phyloP scores from a whole-genome alignment of 2,113 vertebrate species.

The Grammomys surdaster region DNA sequence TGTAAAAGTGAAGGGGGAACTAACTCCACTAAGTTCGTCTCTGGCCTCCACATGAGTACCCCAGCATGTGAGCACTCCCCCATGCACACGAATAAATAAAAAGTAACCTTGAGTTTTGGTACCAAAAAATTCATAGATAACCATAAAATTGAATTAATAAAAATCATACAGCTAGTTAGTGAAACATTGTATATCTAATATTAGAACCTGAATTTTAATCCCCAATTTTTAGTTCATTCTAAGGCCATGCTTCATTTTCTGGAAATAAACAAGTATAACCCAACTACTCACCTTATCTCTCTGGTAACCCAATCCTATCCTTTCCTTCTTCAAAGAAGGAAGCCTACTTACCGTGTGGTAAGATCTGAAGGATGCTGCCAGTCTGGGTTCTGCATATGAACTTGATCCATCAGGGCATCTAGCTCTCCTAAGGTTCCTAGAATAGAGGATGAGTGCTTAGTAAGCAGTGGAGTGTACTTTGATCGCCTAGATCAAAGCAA shows the following conservation, averaged over 20 bases:
- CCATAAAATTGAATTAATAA: constrained; percentile 54
- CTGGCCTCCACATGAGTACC: not conserved
- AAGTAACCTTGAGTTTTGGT: not conserved
- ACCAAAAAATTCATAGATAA: constrained; percentile 57
- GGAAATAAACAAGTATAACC: constrained; percentile 37
- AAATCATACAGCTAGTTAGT: constrained; percentile 13
- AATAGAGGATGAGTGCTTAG: constrained; percentile 36
- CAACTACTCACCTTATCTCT: not conserved
- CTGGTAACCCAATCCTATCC: constrained; percentile 18
- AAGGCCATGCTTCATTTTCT: constrained; percentile 4
- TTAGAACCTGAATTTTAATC: constrained; percentile 21
- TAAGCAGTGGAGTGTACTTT: constrained; percentile 34
- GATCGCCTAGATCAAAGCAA: constrained; percentile 22
- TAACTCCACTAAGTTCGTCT: not conserved
- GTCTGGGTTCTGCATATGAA: constrained; percentile 63
- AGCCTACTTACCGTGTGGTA: constrained; percentile 79
- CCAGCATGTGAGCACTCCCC: too few relatives aligned
- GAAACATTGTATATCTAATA: constrained; percentile 36
- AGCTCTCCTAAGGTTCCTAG: constrained; percentile 80
- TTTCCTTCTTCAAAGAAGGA: not conserved
- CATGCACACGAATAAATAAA: not conserved
- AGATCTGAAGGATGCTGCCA: constrained; percentile 81
- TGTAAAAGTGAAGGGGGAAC: not conserved
- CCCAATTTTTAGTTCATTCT: constrained; percentile 49
- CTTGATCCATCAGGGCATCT: constrained; percentile 72